phyloP scores from a whole-genome alignment of 2,113 vertebrate species.

The Cervus canadensis region DNA sequence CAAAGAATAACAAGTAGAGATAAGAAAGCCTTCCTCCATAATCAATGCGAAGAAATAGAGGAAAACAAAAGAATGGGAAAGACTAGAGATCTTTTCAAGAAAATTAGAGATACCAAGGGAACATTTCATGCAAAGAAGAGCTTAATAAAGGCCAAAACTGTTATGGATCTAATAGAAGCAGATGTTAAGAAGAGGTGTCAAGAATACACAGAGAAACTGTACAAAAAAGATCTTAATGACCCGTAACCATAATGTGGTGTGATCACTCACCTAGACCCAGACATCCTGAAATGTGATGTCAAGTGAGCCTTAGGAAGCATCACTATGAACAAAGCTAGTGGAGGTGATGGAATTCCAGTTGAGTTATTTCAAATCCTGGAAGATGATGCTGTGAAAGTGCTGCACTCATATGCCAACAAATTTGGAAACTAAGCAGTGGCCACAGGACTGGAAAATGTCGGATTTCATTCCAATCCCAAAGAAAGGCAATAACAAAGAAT shows the following conservation, averaged over 20 bases:
- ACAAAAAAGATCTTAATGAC: background rate
- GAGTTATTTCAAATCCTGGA: background rate
- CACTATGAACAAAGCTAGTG: background rate
- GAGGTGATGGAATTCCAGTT: background rate
- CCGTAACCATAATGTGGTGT: background rate
- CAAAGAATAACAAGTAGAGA: background rate
- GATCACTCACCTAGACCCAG: background rate
- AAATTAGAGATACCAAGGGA: background rate
- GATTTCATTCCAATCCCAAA: background rate
- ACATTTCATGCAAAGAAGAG: background rate
- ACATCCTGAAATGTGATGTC: background rate
- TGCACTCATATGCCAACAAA: background rate
- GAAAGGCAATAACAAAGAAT: background rate
- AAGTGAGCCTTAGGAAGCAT: background rate
- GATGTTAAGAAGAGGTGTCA: background rate
- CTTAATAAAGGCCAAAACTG: background rate
- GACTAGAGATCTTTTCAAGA: background rate
- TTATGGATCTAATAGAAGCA: background rate
- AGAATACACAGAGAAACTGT: background rate
- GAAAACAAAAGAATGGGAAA: background rate
- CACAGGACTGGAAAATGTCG: background rate
- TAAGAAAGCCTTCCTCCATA: background rate
- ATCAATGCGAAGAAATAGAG: background rate
- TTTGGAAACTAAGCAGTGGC: background rate
- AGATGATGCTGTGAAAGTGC: background rate